Percentiles rank a stretch among this genome's conserved stretches.
phyloP scores from a whole-genome alignment of 1,140 invertebrate species.

The Pectinophora gossypiella region DNA sequence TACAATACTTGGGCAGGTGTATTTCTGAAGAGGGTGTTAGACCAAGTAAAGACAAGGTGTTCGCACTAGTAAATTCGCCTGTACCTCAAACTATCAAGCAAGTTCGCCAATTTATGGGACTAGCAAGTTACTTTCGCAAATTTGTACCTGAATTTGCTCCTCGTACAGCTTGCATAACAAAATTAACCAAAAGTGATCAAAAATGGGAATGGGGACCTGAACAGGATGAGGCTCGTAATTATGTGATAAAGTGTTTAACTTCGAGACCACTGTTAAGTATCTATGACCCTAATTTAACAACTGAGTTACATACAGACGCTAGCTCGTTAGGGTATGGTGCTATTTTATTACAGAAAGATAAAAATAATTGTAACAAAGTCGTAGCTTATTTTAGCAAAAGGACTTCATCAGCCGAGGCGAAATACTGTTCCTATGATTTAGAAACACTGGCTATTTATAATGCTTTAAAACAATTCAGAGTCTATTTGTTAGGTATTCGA shows the following conservation, averaged over 20 bases:
- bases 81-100: neutral
- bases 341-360: constrained; percentile 37
- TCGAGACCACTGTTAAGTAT: too few relatives aligned
- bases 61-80: neutral
- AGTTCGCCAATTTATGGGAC: too few relatives aligned
- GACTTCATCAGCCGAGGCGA: constrained; percentile 27
- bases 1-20: constrained; percentile 23
- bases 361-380: constrained; percentile 26
- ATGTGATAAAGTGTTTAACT: constrained; percentile 29
- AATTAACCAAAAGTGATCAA: too few relatives aligned
- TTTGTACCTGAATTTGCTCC: constrained; percentile 22
- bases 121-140: constrained; percentile 9
- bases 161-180: constrained; percentile 6
- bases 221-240: constrained; percentile 13
- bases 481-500: neutral
- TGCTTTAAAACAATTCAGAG: too few relatives aligned
- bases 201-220: constrained; percentile 21
- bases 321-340: constrained; percentile 38
- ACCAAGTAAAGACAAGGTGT: neutral
- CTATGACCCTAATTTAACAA: too few relatives aligned
- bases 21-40: constrained; percentile 12
- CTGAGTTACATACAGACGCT: too few relatives aligned
- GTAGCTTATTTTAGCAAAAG: too few relatives aligned
- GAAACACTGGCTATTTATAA: too few relatives aligned
- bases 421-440: too few relatives aligned